Evolutionary conservation across 2,888 invertebrate species (phyloP), one percentile per base, ranked within the genome.

Genomic region (Microdon myrmicae): DNA sequence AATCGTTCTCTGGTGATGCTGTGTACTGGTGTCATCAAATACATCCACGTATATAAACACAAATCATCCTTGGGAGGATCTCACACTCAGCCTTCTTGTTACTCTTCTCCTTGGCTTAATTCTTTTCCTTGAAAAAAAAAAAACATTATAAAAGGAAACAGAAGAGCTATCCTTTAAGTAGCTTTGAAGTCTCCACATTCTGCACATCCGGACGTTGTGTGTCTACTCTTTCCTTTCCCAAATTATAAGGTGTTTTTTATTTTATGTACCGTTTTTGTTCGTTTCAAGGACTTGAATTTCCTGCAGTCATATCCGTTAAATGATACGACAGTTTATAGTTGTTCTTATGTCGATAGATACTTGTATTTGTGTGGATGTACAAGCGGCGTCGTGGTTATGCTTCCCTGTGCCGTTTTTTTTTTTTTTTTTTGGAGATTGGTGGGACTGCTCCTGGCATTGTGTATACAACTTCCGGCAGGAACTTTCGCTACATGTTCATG

Each of bases 241-340:
- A 41, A 12, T 44, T 49, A 20, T 26, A 37, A 23, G 31, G 28
- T 55, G 34, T 41, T 44, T 45, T 49, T 25, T 9, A 29, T 39
- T 44, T 39, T 9, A 25, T 53, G 25, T 31, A 28, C 31, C 22
- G 16, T 49, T 47, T 59, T 35, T 35, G 20, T 45, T 41, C 23
- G 3, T 28, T 56, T 64, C 56, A 64, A 64, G 56, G 64, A 64
- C 56, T 64, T 20, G 17, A 41, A 56, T 39, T 45, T 51, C 25
- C 25, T 45, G 51, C 41, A 51, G 61, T 51, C 45, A 51, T 47
- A 56, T 37, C 41, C 10, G 39, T 39, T 29, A 59, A 34, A 45
- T 41, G 51, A 43, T 47, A 56, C 10, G 53, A 38, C 51, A 47
- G 25, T 53, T 41, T 60, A 39, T 32, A 49, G 38, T 44, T 32